Percentiles rank a stretch among this genome's conserved stretches.
These are phyloP conservation scores for Mythimna vitellina DNA, from an alignment of 2,888 invertebrate genomes.

Conservation along the genomic window DNA sequence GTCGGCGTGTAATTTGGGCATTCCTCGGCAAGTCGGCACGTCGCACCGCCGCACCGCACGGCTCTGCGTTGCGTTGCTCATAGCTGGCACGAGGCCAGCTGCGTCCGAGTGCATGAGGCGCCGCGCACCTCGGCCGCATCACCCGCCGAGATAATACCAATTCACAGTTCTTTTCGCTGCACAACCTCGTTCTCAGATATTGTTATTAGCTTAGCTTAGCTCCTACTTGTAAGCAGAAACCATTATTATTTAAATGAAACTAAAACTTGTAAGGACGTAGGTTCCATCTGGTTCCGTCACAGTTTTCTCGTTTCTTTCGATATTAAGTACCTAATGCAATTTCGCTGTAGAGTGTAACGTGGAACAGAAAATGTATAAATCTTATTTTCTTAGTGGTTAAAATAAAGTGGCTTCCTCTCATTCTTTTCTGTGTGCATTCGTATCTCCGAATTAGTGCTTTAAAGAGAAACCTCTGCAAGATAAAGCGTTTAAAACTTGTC, in stretches of 20 bases:
- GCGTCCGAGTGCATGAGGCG: slow-evolving; percentile 48
- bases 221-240: slow-evolving; percentile 31
- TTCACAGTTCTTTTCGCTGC: slow-evolving; percentile 50
- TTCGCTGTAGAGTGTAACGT: slow-evolving; percentile 22
- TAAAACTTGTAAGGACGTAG: slow-evolving; percentile 21
- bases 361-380: slow-evolving; percentile 26
- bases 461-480: slow-evolving; percentile 43
- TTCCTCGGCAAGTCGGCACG: slow-evolving; percentile 59
- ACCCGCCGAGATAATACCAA: slow-evolving; percentile 42
- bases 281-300: slow-evolving; percentile 13
- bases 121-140: slow-evolving; percentile 33
- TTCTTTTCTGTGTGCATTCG: slow-evolving; percentile 37
- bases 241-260: slow-evolving; percentile 41
- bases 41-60: slow-evolving; percentile 25
- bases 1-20: slow-evolving; percentile 70
- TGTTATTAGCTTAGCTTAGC: slow-evolving; percentile 34
- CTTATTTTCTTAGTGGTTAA: slow-evolving; percentile 36
- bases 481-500: slow-evolving; percentile 55
- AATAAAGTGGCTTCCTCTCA: slow-evolving; percentile 47
- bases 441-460: slow-evolving; percentile 54
- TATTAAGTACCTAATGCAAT: slow-evolving; percentile 38
- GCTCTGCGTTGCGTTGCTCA: slow-evolving; percentile 19
- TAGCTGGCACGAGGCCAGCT: slow-evolving; percentile 54
- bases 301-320: slow-evolving; percentile 19
- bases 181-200: slow-evolving; percentile 36